Conservation (phyloP, 2,888 invertebrate genomes). For the Papilio elwesi region DNA sequence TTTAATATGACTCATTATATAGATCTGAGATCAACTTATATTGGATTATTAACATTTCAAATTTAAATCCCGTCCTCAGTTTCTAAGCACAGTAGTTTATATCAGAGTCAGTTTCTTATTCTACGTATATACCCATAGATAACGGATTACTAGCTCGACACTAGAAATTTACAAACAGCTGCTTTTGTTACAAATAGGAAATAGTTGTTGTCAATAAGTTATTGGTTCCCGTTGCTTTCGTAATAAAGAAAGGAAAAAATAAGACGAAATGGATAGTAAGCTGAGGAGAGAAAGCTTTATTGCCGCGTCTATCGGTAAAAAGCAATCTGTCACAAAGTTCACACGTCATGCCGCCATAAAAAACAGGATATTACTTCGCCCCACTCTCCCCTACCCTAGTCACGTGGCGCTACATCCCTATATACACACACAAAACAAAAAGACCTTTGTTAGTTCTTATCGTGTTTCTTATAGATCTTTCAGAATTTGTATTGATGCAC, state of each 20-base stretch:
- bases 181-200: background rate
- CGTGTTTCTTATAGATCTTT: too few species aligned
- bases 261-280: slow-evolving; percentile 7
- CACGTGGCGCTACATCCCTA: background rate
- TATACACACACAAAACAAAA: background rate
- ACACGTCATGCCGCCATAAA: slow-evolving; percentile 11
- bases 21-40: too few species aligned
- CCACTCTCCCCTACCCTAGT: slow-evolving; percentile 2
- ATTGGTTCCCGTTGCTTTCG: background rate
- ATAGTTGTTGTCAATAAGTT: background rate
- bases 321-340: slow-evolving; percentile 23
- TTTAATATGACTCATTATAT: too few species aligned
- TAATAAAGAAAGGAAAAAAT: slow-evolving; percentile 2
- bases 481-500: too few species aligned
- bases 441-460: too few species aligned
- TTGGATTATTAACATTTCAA: too few species aligned
- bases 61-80: too few species aligned
- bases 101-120: too few species aligned
- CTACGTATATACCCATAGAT: too few species aligned
- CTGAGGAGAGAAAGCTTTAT: slow-evolving; percentile 9
- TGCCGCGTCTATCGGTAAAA: slow-evolving; percentile 19
- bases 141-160: too few species aligned
- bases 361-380: slow-evolving; percentile 15
- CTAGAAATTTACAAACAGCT: too few species aligned
- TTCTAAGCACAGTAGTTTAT: too few species aligned